phyloP scores from a whole-genome alignment of 2,113 vertebrate genomes.

The Corythoichthys intestinalis region DNA sequence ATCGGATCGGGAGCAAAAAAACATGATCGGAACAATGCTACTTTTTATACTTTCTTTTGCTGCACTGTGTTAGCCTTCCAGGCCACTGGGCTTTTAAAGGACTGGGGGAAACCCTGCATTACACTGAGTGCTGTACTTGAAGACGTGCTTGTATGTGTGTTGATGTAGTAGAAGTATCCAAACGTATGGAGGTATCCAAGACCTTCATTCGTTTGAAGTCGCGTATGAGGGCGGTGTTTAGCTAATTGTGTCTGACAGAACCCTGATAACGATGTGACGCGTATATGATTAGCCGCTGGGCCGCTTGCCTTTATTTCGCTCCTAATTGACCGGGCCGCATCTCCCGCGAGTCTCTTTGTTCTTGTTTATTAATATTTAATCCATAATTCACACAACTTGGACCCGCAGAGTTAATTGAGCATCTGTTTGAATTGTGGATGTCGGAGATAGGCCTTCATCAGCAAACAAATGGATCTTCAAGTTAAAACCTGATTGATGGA shows the following conservation, averaged over 20 bases:
- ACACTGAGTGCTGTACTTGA: neutral
- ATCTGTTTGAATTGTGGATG: slow-evolving; percentile 31
- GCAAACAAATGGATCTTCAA: neutral
- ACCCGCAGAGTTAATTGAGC: slow-evolving; percentile 86
- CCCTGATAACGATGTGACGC: slow-evolving; percentile 86
- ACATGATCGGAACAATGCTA: too few relatives aligned
- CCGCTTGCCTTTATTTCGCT: slow-evolving; percentile 78
- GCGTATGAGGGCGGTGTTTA: slow-evolving; percentile 67
- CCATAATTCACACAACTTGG: slow-evolving; percentile 88
- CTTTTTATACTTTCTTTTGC: too few relatives aligned
- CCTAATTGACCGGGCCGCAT: slow-evolving; percentile 89
- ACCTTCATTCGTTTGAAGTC: slow-evolving; percentile 89
- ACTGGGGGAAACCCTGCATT: neutral
- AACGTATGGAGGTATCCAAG: slow-evolving; percentile 50
- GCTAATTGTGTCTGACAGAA: slow-evolving; percentile 91
- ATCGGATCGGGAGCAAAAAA: too few relatives aligned
- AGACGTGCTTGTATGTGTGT: slow-evolving; percentile 7
- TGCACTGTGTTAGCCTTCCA: too few relatives aligned
- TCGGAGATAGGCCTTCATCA: neutral
- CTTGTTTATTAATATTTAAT: slow-evolving; percentile 99
- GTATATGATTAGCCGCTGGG: slow-evolving; percentile 83
- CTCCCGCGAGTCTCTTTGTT: slow-evolving; percentile 87
- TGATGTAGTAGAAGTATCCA: slow-evolving; percentile 12
- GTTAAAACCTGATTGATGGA: neutral
- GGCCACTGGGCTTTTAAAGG: too few relatives aligned